Evolutionary conservation across 2,113 vertebrate species (phyloP).

Genomic region (Otus sunia): DNA sequence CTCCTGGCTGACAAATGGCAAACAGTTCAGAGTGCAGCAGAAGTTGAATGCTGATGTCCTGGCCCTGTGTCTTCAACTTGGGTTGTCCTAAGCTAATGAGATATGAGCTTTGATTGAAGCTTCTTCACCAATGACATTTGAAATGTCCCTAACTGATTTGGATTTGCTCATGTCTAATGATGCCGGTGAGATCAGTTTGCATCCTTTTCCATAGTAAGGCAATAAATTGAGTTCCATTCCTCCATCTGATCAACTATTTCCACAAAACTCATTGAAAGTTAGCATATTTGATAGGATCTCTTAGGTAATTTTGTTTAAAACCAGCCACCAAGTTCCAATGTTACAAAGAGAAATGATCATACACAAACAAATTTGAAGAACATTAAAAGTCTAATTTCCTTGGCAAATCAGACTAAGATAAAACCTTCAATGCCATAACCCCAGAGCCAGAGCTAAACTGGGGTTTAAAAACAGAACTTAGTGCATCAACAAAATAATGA

Average conservation of each 20-base stretch:
- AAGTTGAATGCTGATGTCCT: not conserved
- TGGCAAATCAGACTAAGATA: not conserved
- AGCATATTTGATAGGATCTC: not conserved
- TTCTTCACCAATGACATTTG: not conserved
- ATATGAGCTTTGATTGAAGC: not conserved
- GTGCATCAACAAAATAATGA: not conserved
- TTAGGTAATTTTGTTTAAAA: not conserved
- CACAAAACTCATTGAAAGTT: not conserved
- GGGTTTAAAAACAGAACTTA: not conserved
- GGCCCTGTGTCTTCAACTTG: not conserved
- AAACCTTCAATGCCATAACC: not conserved
- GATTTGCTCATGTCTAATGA: not conserved
- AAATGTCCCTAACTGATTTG: not conserved
- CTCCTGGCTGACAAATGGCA: not conserved
- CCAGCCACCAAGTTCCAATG: not conserved
- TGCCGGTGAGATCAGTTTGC: not conserved
- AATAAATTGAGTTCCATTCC: not conserved
- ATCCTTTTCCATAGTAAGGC: not conserved
- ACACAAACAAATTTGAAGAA: not conserved
- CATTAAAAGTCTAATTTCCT: not conserved
- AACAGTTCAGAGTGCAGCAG: not conserved
- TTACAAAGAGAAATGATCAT: not conserved
- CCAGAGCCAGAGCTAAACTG: not conserved
- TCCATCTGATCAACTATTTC: not conserved
- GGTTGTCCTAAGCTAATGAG: not conserved